Conservation (phyloP, 2,113 vertebrate genomes). For the Alethe castanea region DNA sequence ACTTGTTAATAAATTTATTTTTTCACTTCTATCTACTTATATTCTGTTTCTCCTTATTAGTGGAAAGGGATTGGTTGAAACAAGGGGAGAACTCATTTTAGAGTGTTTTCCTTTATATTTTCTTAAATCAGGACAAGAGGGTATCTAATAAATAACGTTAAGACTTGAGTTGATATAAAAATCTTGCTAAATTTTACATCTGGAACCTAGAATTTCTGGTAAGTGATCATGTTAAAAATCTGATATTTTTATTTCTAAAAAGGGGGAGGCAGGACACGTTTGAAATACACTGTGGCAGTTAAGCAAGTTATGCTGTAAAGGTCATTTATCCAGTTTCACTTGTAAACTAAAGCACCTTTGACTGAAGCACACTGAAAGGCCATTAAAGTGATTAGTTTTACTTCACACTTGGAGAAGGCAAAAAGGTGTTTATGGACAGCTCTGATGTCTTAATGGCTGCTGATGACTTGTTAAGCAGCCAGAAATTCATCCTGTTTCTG, state of each 20-base stretch:
- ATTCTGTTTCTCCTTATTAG: background rate
- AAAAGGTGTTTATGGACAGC: background rate
- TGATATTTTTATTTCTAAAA: background rate
- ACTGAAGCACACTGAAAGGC: background rate
- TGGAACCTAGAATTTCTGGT: background rate
- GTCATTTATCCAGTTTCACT: background rate
- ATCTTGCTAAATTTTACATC: background rate
- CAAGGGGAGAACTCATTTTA: background rate
- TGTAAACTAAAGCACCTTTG: background rate
- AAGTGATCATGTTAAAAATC: background rate
- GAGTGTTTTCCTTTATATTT: background rate
- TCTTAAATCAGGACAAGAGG: background rate
- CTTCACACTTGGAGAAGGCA: background rate
- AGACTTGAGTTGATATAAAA: background rate
- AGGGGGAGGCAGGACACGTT: accelerated
- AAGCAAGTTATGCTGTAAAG: background rate
- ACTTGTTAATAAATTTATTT: background rate
- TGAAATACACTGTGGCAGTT: background rate
- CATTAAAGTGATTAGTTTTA: background rate
- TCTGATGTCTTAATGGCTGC: background rate
- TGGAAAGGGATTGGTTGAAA: background rate
- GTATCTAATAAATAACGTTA: background rate
- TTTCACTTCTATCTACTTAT: background rate
- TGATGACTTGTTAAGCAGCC: background rate
- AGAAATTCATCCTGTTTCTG: background rate